A percentile compares a stretch with the other conserved stretches of the same genome.
These are phyloP conservation scores for Meghimatium bilineatum DNA, from an alignment of 2,888 invertebrate species.

Conservation along the genomic window DNA sequence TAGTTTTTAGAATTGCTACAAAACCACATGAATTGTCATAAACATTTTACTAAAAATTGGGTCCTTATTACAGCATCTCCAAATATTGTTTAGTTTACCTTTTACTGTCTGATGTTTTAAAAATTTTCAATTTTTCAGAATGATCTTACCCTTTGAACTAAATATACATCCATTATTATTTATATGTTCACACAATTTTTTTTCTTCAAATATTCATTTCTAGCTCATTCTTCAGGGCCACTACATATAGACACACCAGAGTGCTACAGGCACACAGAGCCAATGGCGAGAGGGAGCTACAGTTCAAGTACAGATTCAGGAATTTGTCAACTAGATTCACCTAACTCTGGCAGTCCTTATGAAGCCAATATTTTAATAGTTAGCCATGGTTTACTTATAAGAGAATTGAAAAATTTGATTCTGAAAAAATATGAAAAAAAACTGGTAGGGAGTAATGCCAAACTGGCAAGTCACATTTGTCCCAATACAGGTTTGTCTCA, in stretches of 20 bases:
- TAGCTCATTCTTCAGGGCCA: background rate
- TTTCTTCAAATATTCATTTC: background rate
- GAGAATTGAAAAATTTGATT: constrained; percentile 74
- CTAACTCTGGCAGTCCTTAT: background rate
- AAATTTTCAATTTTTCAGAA: background rate
- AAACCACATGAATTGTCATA: no score
- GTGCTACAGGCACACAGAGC: constrained; percentile 49
- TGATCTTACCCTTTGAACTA: background rate
- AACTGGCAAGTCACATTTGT: constrained; percentile 69
- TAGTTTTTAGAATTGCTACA: no score
- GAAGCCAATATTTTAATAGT: constrained; percentile 73
- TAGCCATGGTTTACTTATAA: constrained; percentile 76
- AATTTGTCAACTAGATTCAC: no score
- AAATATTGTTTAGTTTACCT: no score
- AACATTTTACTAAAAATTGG: no score
- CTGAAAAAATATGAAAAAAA: constrained; percentile 69
- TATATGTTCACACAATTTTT: no score
- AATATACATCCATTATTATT: no score
- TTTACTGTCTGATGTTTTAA: background rate
- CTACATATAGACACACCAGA: constrained; percentile 18
- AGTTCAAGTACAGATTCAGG: background rate
- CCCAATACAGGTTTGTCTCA: constrained; percentile 77
- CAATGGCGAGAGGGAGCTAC: constrained; percentile 52
- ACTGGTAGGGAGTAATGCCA: constrained; percentile 71
- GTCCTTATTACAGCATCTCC: no score